A percentile compares a stretch with the other conserved stretches of the same genome.
phyloP scores from a whole-genome alignment of 2,888 invertebrate genomes.

The Bibio marci region DNA sequence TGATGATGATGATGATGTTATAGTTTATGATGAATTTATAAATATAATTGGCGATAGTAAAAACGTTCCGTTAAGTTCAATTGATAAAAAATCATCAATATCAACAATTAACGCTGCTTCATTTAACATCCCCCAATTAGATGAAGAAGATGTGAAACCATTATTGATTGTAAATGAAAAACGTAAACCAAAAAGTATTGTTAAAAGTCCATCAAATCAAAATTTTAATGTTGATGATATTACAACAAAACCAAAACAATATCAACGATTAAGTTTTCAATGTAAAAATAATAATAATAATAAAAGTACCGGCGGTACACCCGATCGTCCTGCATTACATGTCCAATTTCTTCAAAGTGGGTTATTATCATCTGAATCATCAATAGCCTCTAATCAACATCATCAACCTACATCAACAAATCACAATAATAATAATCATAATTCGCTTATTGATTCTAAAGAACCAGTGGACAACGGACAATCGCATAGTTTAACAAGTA shows the following conservation, averaged over 20 bases:
- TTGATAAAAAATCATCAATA: neutral
- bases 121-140: neutral
- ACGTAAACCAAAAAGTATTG: slow-evolving; percentile 12
- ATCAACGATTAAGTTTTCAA: slow-evolving; percentile 3
- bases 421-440: no score
- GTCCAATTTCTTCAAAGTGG: slow-evolving; percentile 33
- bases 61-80: neutral
- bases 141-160: neutral
- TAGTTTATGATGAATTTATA: slow-evolving; percentile 2
- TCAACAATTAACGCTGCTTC: neutral
- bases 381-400: slow-evolving; percentile 4
- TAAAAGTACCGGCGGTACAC: slow-evolving; percentile 3
- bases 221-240: no score
- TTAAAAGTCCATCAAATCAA: slow-evolving; percentile 14
- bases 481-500: no score
- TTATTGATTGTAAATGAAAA: neutral
- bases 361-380: neutral
- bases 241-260: slow-evolving; percentile 10
- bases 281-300: neutral
- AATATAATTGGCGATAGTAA: neutral
- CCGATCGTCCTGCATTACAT: slow-evolving; percentile 32
- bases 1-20: neutral
- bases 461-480: no score
- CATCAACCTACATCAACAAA: slow-evolving; percentile 12
- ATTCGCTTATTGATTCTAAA: no score